Evolutionary conservation across 2,888 invertebrate species (phyloP), one percentile per base, ranked within the genome.

Genomic region (Drepana falcataria): DNA sequence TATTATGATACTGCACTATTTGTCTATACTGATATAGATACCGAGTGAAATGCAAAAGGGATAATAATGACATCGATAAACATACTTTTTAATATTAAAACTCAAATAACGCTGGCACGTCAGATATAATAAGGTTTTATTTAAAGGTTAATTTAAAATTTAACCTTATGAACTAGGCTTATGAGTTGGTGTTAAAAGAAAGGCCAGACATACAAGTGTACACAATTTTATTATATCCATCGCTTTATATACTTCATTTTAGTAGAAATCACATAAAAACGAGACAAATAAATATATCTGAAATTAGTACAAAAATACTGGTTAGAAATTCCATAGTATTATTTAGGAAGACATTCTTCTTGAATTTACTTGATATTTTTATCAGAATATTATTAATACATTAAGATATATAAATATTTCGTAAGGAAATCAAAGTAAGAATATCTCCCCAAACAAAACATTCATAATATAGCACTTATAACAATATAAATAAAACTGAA

Each of bases 241-340:
- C 73, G 74, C 77, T 70, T 81, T 83, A 85, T 76, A 84, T 81
- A 81, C 68, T 70, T 69, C 66, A 76, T 80, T 85, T 88, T 85
- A 87, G 73, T 85, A 87, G 77, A 87, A 84, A 84, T 73, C 74
- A 79, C 78, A 72, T 83, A 81, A 78, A 82, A 84, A 81, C 81
- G 75, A 74, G 71, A 76, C 81, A 83, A 75, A 44, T 40, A 44
- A 44, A 77, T 75, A 78, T 73, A 79, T 78, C 75, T 74, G 83
- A 82, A 87, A 88, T 86, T 85, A 87, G 86, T 90, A 90, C 71
- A 89, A 90, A 90, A 90, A 90, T 90, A 90, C 86, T 86, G 87
- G 77, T 75, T 71, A 73, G 61, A 75, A 78, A 75, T 66, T 67
- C 58, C 52, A 57, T 55, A 61, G 65, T 59, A 65, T 64, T 71